Base-by-base conservation (phyloP, 2,113 vertebrate species). In the Neopipo cinnamomea region DNA sequence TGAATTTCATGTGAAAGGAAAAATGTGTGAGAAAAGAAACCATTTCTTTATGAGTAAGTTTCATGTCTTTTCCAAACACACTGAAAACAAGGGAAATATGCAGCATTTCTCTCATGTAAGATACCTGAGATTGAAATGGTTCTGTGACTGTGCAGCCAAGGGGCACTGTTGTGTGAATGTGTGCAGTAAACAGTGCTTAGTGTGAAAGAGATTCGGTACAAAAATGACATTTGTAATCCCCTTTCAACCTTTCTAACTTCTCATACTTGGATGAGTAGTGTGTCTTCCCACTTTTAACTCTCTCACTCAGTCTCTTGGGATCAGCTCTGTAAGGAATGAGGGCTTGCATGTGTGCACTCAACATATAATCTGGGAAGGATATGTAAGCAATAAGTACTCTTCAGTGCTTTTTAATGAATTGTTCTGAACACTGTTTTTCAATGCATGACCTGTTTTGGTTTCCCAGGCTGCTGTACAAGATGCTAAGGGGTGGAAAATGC, bases 181-280 rank as follows among this genome's bases (percentile, higher is more conserved):
- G 47, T 49, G 72, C 33, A 67, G 77, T 8, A 73, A 93, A 66
- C 44, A 65, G 76, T 52, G 22, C 58, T 92, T 24, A 37, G 30
- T 2, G 1, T 70, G 68, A 59, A 84, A 86, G 35, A 52, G 62
- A 79, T 53, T 95, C 59, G 14, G 53, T 11, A 74, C 49, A 81
- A 81, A 96, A 94, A 73, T 58, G 52, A 55, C 62, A 65, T 74
- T 91, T 94, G 28, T 79, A 88, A 68, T 93, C 76, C 50, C 42
- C 50, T 61, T 85, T 88, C 87, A 96, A 75, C 52, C 31, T 8
- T 24, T 82, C 55, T 73, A 25, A n/a, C 91, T 91, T 81, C 67
- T 67, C 62, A 49, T 33, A 21, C 62, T 94, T 81, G 62, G 72
- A 30, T 66, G 33, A 93, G 8, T 85, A 31, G 67, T 21, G 19